Evolutionary conservation across 2,113 vertebrate genomes (phyloP).

Genomic region (Macaca mulatta): DNA sequence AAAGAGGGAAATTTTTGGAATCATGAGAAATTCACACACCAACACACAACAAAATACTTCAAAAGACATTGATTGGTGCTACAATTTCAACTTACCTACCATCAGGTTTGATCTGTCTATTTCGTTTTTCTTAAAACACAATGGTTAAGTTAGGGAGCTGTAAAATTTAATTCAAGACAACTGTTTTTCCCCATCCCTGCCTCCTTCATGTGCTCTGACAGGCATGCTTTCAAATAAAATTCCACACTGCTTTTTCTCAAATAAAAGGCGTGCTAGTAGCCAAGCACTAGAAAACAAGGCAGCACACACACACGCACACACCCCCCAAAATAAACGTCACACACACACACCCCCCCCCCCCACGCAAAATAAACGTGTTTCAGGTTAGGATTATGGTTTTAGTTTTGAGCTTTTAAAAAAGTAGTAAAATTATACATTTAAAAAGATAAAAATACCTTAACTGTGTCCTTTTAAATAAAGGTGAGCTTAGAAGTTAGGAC

Average conservation of each 20-base stretch:
- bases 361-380: neutral
- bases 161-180: neutral
- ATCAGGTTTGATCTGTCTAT: neutral
- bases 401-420: conserved; percentile 54
- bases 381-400: conserved; percentile 32
- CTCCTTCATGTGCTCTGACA: neutral
- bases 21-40: accelerated
- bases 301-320: neutral
- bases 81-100: neutral
- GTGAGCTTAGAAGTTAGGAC: conserved; percentile 44
- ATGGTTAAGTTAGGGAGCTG: neutral
- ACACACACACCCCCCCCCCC: neutral
- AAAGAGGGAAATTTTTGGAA: neutral
- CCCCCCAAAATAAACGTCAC: neutral
- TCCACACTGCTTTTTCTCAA: neutral
- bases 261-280: neutral
- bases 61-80: neutral
- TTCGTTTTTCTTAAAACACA: neutral
- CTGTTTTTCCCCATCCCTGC: neutral
- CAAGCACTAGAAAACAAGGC: neutral
- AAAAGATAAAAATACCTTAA: conserved; percentile 61
- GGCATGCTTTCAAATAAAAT: neutral
- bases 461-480: conserved; percentile 50
- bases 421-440: conserved; percentile 43
- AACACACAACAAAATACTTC: neutral